Conservation (phyloP, 2,888 invertebrate species). For the Ectemnius continuus region DNA sequence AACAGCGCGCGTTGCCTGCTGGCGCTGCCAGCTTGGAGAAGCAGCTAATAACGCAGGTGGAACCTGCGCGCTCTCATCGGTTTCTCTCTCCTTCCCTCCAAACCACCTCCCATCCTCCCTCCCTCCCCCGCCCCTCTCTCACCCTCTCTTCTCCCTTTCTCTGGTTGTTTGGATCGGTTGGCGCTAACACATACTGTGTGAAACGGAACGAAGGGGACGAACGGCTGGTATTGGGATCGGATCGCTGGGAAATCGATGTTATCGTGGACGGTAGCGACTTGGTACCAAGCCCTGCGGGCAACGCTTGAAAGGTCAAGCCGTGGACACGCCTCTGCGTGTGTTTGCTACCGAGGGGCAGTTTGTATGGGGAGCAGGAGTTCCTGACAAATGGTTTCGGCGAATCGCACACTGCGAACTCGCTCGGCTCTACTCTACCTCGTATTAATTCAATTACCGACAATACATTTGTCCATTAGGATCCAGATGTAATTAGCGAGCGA, state of each 20-base stretch:
- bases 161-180: not conserved
- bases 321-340: constrained; percentile 10
- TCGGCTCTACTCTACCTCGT: no score
- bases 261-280: constrained; percentile 45
- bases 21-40: constrained; percentile 31
- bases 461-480: no score
- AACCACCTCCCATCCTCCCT: no score
- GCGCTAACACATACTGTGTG: constrained; percentile 32
- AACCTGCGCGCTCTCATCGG: constrained; percentile 18
- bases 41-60: constrained; percentile 49
- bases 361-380: no score
- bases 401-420: no score
- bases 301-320: constrained; percentile 16
- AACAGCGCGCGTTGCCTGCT: not conserved
- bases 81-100: no score
- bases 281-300: constrained; percentile 45
- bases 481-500: no score
- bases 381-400: no score
- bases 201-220: not conserved
- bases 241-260: constrained; percentile 68
- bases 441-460: no score
- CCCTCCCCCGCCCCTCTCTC: no score
- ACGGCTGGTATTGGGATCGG: constrained; percentile 57
- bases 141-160: no score
- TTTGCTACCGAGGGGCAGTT: not conserved